Evolutionary conservation across 1,140 invertebrate species (phyloP), one percentile per base, ranked within the genome.

Genomic region (Trinorchestia longiramus): DNA sequence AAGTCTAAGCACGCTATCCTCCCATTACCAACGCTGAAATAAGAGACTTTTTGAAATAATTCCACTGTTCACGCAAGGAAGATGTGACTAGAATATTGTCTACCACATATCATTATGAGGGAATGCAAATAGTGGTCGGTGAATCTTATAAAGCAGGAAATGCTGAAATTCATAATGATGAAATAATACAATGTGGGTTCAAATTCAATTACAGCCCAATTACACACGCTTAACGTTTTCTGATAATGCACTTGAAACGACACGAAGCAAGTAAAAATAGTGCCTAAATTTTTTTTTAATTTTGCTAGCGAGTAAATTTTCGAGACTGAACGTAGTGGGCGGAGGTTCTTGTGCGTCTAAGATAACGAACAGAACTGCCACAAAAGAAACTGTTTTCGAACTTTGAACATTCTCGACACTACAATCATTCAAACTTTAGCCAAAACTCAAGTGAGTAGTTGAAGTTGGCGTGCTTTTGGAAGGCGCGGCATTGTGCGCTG

Each of bases 381-480:
- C 43, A 94, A 94, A 94, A 94, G 92, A 94, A 94, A 94, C 44
- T 94, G 44, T 94, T 94, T 94, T 45, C 92, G 43, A 94, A 94
- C 92, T 94, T 94, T 44, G 92, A 94, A 94, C 92, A 94, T 94
- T 45, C 92, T 94, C 92, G 92, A 94, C 92, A 94, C 92, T 94
- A 45, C 92, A 94, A 43, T 94, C 92, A 94, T 94, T 94, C 92
- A 94, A 94, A 94, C 92, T 94, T 94, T 94, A 47, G 92, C 92
- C 44, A 94, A 94, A 94, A 94, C 92, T 94, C 92, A 94, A 94
- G 92, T 94, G 92, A 94, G 92, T 45, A 91, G 92, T 94, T 94
- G 44, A 94, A 94, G 92, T 94, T 94, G 92, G 92, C 92, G 92
- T 94, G 92, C 43, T 94, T 94, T 94, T 94, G 92, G 92, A 47